A percentile compares a stretch with the other conserved stretches of the same genome.
Evolutionary conservation across 2,888 invertebrate species (phyloP).

Genomic region (Pegoplata infirma): DNA sequence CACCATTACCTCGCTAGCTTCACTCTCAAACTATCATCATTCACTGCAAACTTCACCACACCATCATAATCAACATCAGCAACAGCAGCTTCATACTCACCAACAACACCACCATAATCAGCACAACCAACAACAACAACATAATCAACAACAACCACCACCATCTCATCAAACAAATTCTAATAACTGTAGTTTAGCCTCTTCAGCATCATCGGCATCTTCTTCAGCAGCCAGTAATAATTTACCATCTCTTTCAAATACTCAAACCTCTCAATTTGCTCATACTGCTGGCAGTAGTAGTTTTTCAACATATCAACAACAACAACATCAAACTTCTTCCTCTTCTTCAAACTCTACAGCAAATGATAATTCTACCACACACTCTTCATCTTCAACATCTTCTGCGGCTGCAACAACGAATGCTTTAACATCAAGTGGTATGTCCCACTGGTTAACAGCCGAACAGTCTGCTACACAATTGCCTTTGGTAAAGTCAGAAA

Average conservation of each 20-base stretch:
- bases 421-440: conserved; percentile 66
- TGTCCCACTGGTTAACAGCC: conserved; percentile 76
- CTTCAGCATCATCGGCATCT: conserved; percentile 15
- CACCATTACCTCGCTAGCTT: conserved; percentile 70
- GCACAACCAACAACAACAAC: conserved; percentile 60
- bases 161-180: conserved; percentile 65
- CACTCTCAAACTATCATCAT: conserved; percentile 62
- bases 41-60: conserved; percentile 43
- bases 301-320: conserved; percentile 72
- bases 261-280: conserved; percentile 68
- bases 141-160: conserved; percentile 61
- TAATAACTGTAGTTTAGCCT: conserved; percentile 66
- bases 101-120: conserved; percentile 46
- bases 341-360: conserved; percentile 47
- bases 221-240: conserved; percentile 63
- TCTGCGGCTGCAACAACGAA: conserved; percentile 65
- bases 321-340: conserved; percentile 14
- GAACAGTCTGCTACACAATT: conserved; percentile 74
- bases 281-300: conserved; percentile 72
- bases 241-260: conserved; percentile 68
- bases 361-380: conserved; percentile 47
- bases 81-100: conserved; percentile 59
- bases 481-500: conserved; percentile 83
- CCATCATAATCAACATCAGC: conserved; percentile 32
- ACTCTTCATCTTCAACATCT: conserved; percentile 54